Conservation (phyloP, 2,113 vertebrate species). For the Stomatorhinus ivindoensis region DNA sequence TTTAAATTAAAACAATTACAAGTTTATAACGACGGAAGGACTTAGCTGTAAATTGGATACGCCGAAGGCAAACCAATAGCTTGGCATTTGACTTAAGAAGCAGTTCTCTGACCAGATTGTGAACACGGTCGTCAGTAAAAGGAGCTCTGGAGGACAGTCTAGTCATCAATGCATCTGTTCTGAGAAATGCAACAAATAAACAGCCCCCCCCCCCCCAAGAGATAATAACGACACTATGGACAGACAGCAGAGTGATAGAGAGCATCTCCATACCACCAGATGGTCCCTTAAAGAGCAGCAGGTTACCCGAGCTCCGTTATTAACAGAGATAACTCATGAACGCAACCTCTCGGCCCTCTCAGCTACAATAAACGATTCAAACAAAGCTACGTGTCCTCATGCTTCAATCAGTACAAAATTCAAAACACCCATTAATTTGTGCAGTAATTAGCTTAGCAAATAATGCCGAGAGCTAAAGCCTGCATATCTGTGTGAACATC, state of each 20-base stretch:
- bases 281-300: not conserved
- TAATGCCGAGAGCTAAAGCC: slow-evolving; percentile 9
- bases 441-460: not conserved
- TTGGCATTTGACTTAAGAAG: not conserved
- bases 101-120: not conserved
- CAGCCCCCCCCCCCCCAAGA: not conserved
- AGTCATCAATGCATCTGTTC: not conserved
- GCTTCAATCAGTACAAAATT: not conserved
- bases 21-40: not conserved
- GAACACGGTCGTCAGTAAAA: too few relatives aligned
- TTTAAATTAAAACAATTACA: not conserved
- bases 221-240: not conserved
- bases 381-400: not conserved
- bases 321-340: not conserved
- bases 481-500: slow-evolving; percentile 48
- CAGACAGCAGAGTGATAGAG: not conserved
- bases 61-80: not conserved
- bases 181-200: not conserved
- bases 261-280: not conserved
- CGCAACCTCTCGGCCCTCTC: not conserved
- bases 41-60: not conserved
- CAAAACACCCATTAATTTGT: not conserved
- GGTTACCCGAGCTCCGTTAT: not conserved
- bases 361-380: not conserved
- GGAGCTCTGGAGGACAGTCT: not conserved